phyloP scores from a whole-genome alignment of 2,888 invertebrate genomes.

The Acanthoscelides obtectus region DNA sequence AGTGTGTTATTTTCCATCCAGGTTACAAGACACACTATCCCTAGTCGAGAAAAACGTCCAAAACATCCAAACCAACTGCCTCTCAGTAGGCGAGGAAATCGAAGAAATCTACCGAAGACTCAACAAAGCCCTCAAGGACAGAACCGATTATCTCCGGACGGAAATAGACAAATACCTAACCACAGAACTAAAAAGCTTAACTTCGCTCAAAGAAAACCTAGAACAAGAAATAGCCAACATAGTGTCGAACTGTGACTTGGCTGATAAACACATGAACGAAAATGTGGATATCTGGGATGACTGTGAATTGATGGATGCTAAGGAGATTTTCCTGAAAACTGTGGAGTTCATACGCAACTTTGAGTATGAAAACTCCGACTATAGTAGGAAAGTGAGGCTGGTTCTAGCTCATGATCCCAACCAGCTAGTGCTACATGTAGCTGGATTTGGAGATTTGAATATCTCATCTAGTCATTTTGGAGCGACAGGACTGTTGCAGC shows the following conservation, averaged over 20 bases:
- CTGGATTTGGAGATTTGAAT: conserved; percentile 86
- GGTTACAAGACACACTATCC: conserved; percentile 79
- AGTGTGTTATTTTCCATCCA: not conserved
- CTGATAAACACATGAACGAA: conserved; percentile 90
- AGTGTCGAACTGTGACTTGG: conserved; percentile 92
- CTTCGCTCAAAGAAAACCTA: conserved; percentile 85
- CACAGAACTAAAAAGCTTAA: conserved; percentile 80
- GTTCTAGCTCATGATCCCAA: conserved; percentile 90
- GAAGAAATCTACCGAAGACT: conserved; percentile 87
- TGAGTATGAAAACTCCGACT: conserved; percentile 89
- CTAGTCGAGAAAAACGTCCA: conserved; percentile 85
- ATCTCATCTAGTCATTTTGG: conserved; percentile 59
- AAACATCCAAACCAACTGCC: conserved; percentile 84
- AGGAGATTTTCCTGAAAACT: conserved; percentile 93
- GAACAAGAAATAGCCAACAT: conserved; percentile 94
- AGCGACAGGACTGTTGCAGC: conserved; percentile 51
- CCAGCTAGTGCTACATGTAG: conserved; percentile 80
- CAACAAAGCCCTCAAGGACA: conserved; percentile 83
- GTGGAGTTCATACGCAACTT: conserved; percentile 93
- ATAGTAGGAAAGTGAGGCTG: conserved; percentile 79
- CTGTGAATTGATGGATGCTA: conserved; percentile 88
- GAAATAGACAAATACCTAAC: conserved; percentile 91
- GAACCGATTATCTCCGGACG: conserved; percentile 78
- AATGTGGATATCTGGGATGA: conserved; percentile 84
- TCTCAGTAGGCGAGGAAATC: conserved; percentile 87